Percentiles rank a stretch among this genome's conserved stretches.
Evolutionary conservation across 2,113 vertebrate genomes (phyloP).

Genomic region (Athene noctua): DNA sequence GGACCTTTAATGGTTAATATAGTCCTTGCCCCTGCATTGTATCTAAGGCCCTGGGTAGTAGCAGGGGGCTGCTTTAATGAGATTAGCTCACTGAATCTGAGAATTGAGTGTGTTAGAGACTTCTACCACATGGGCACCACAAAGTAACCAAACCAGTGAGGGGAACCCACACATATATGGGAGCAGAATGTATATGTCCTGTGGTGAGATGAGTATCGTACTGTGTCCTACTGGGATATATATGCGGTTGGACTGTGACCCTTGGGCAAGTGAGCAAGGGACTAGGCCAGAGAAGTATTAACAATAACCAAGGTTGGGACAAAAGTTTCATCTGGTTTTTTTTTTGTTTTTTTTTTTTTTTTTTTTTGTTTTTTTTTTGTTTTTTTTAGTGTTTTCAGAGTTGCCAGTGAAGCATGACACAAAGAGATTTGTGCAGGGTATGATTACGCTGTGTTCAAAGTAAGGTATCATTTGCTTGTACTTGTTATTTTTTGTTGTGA

Average conservation of each 20-base stretch:
- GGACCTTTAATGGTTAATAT: neutral
- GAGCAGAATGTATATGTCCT: neutral
- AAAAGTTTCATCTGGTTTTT: neutral
- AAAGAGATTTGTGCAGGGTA: neutral
- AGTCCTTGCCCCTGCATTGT: neutral
- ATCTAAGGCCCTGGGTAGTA: neutral
- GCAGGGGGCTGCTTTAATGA: neutral
- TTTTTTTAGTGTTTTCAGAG: neutral
- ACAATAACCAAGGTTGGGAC: neutral
- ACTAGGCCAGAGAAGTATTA: neutral
- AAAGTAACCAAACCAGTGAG: neutral
- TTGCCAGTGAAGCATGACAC: neutral
- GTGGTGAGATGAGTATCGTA: neutral
- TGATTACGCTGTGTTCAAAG: neutral
- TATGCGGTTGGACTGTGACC: neutral
- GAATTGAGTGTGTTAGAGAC: neutral
- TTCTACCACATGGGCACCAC: neutral
- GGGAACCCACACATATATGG: neutral
- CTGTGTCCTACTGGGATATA: neutral
- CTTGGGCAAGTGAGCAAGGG: neutral
- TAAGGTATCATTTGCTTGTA: neutral
- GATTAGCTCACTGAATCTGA: neutral
- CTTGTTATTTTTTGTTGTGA: neutral
- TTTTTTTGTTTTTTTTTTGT: neutral
- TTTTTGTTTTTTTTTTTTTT: neutral